A percentile compares a stretch with the other conserved stretches of the same genome.
These are phyloP conservation scores for Neolamprologus tretocephalus DNA, from an alignment of 2,113 vertebrate genomes.

Conservation along the genomic window DNA sequence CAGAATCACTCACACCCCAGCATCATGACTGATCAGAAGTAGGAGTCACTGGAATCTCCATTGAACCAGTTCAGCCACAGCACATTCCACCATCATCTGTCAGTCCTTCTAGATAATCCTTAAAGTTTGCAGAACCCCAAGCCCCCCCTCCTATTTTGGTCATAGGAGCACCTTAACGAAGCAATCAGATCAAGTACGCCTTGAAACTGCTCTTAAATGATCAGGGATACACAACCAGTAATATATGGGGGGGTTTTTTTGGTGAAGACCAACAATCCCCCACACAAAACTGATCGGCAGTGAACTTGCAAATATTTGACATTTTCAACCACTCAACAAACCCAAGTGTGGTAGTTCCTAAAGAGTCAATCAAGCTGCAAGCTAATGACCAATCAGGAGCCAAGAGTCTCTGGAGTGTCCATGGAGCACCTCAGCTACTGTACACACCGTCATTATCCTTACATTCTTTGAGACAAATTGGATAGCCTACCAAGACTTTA, in stretches of 20 bases:
- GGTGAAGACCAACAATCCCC: not conserved
- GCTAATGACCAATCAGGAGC: constrained; percentile 8
- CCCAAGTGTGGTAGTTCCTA: not conserved
- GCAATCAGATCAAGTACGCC: not conserved
- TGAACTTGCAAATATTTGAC: not conserved
- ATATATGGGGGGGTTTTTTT: not conserved
- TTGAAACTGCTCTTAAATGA: not conserved
- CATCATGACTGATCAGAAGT: constrained; percentile 16
- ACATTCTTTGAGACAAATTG: not conserved
- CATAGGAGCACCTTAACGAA: rapidly evolving
- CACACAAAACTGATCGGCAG: not conserved
- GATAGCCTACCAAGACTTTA: not conserved
- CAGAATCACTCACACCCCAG: not conserved
- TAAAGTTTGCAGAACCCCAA: not conserved
- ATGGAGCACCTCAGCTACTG: not conserved
- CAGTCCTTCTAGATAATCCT: not conserved
- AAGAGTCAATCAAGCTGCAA: not conserved
- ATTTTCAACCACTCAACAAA: not conserved
- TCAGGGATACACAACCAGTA: not conserved
- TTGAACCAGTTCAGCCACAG: not conserved
- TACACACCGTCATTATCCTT: not conserved
- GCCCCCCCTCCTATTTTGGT: not conserved
- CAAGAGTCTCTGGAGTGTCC: not conserved
- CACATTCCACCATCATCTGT: not conserved
- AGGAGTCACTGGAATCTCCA: not conserved